A percentile compares a stretch with the other conserved stretches of the same genome.
Evolutionary conservation across 2,888 invertebrate species (phyloP).

Genomic region (Orthosia gothica): DNA sequence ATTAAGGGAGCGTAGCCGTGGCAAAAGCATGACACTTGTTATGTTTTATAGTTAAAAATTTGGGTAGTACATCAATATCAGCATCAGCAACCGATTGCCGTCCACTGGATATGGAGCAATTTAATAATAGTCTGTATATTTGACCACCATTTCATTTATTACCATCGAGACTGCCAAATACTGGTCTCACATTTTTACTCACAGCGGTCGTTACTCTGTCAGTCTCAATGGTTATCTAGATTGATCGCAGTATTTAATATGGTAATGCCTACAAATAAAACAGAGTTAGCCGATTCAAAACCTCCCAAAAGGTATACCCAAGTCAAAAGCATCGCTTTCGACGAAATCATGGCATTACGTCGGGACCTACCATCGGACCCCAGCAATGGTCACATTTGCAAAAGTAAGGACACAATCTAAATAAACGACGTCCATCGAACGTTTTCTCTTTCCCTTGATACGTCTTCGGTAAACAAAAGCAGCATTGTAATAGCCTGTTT

Average conservation of each 20-base stretch:
- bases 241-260: conserved; percentile 39
- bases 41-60: too few relatives aligned
- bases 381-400: conserved; percentile 68
- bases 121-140: neutral
- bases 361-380: conserved; percentile 50
- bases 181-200: neutral
- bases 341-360: conserved; percentile 49
- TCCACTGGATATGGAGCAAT: neutral
- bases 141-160: too few relatives aligned
- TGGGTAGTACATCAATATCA: neutral
- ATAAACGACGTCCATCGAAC: conserved; percentile 74
- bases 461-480: conserved; percentile 75
- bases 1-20: too few relatives aligned
- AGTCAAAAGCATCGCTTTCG: conserved; percentile 48
- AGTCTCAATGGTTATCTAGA: conserved; percentile 26
- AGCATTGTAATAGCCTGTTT: conserved; percentile 69
- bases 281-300: conserved; percentile 40
- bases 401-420: conserved; percentile 72
- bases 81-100: neutral
- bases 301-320: conserved; percentile 30
- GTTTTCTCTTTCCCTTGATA: conserved; percentile 73
- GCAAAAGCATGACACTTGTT: too few relatives aligned
- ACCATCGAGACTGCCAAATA: neutral
- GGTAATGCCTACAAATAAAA: conserved; percentile 51
- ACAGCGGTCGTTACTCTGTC: conserved; percentile 2